These are phyloP conservation scores for Pterobdella sp. DNA, from an alignment of 2,888 invertebrate genomes.

Conservation along the genomic window DNA sequence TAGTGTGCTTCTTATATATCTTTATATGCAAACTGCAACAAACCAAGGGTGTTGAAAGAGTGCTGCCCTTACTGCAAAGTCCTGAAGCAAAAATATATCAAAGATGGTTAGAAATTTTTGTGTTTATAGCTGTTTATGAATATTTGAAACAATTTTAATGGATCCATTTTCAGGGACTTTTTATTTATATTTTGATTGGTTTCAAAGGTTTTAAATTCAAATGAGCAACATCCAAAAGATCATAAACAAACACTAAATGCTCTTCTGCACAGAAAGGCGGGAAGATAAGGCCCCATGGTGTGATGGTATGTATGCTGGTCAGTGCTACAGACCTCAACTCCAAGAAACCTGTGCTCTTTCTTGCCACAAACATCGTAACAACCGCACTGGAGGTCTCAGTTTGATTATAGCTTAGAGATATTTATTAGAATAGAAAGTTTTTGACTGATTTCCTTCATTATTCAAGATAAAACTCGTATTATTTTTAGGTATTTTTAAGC, in stretches of 20 bases:
- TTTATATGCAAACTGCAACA: slow-evolving; percentile 17
- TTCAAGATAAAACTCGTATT: too few species aligned
- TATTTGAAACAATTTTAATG: too few species aligned
- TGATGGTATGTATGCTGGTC: neutral
- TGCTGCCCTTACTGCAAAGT: slow-evolving; percentile 27
- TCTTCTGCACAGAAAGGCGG: neutral
- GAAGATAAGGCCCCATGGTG: slow-evolving; percentile 22
- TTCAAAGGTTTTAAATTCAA: too few species aligned
- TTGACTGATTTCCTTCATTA: too few species aligned
- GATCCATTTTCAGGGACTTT: too few species aligned
- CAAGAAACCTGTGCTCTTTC: slow-evolving; percentile 27
- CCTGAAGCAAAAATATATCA: neutral
- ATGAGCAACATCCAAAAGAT: too few species aligned
- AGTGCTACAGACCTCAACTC: slow-evolving; percentile 21
- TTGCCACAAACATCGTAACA: slow-evolving; percentile 5
- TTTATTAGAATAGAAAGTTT: too few species aligned
- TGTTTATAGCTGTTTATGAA: neutral
- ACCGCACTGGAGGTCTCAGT: slow-evolving; percentile 7
- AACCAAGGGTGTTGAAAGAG: slow-evolving; percentile 17
- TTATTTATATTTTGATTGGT: neutral
- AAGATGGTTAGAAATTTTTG: neutral
- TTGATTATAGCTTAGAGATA: too few species aligned
- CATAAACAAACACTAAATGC: neutral
- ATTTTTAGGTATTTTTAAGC: too few species aligned
- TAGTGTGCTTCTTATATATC: slow-evolving; percentile 31